Evolutionary conservation across 2,888 invertebrate genomes (phyloP), one percentile per base, ranked within the genome.

Genomic region (Anticlea derivata): DNA sequence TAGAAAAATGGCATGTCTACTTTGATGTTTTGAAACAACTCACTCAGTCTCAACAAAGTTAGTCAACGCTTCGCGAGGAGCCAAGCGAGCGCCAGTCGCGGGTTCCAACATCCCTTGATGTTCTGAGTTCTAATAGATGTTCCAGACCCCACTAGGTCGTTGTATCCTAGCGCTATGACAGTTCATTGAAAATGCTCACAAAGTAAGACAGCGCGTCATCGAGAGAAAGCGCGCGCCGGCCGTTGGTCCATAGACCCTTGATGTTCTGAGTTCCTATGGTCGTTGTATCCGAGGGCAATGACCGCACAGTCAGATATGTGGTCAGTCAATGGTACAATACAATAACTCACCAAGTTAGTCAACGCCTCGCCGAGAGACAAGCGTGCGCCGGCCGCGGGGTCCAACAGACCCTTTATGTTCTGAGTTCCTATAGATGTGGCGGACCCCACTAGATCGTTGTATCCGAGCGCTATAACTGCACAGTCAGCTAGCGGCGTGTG

Each of bases 111-210:
- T 86, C 97, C 97, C 88, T 99, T 99, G 61, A 99, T 94, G 33
- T 99, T 99, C 83, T 99, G 99, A 57, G 99, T 98, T 29, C 99
- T 99, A 55, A 99, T 97, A 0, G 98, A 96, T 0, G 98, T 98
- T 2, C 99, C 99, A 7, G 97, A 94, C 5, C 99, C 99, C 50
- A 94, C 93, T 31, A 92, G 92, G 53, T 94, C 95, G 75, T 95
- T 95, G 80, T 97, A 94, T 0, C 98, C 96, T 17, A 98, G 92
- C 0, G 98, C 97, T 3, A 95, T 94, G 38, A n/a, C n/a, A n/a
- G n/a, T n/a, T n/a, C n/a, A n/a, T n/a, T n/a, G n/a, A n/a, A n/a
- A n/a, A n/a, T n/a, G n/a, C n/a, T n/a, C n/a, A n/a, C n/a, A n/a
- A n/a, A n/a, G n/a, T n/a, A n/a, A n/a, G n/a, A n/a, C n/a, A n/a